These are phyloP conservation scores for Sarcophaga caerulescens DNA, from an alignment of 2,888 invertebrate species.

Conservation along the genomic window DNA sequence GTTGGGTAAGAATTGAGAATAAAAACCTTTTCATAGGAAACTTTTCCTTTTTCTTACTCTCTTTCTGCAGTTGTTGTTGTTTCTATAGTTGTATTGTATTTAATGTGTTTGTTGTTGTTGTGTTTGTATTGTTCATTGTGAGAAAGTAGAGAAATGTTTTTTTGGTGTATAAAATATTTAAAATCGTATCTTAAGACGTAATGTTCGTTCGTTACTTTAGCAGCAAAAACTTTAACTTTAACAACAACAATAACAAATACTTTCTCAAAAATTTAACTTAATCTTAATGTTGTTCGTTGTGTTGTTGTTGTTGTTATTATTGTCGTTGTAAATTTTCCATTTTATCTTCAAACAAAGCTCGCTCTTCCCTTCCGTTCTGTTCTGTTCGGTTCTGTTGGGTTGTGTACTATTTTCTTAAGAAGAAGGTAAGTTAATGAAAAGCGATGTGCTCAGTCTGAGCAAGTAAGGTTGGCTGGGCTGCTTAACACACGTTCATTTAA, in stretches of 20 bases:
- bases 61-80: neutral
- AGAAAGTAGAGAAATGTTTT: neutral
- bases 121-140: neutral
- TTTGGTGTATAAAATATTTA: conserved; percentile 38
- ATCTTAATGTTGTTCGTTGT: neutral
- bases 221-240: conserved; percentile 28
- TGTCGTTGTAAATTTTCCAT: neutral
- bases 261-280: neutral
- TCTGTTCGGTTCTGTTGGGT: too few relatives aligned
- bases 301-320: too few relatives aligned
- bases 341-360: neutral
- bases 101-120: neutral
- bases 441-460: too few relatives aligned
- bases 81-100: conserved; percentile 7
- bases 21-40: conserved; percentile 13
- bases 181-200: conserved; percentile 26
- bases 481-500: neutral
- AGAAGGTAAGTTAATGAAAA: too few relatives aligned
- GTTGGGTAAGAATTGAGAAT: neutral
- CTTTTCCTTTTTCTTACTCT: conserved; percentile 5
- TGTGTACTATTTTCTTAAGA: too few relatives aligned
- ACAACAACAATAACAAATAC: neutral
- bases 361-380: too few relatives aligned
- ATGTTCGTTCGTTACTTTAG: neutral
- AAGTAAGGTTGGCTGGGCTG: neutral